A percentile compares a stretch with the other conserved stretches of the same genome.
Evolutionary conservation across 2,797 vertebrate genomes (phyloP).

Genomic region (Poliocrania exsul): DNA sequence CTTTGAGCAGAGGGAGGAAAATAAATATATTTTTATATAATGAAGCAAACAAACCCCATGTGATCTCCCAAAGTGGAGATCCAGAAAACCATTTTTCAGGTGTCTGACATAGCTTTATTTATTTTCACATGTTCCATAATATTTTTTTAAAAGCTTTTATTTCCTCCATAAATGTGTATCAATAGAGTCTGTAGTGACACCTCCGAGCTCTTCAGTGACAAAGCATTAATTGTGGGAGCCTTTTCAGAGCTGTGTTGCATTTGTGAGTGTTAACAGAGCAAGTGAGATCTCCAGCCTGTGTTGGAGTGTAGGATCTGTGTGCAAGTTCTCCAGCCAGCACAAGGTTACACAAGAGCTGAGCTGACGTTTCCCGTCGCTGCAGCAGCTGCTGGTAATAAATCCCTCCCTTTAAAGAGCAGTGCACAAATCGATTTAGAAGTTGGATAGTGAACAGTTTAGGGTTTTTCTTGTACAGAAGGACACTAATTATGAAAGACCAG

Average conservation of each 20-base stretch:
- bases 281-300: neutral
- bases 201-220: neutral
- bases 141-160: neutral
- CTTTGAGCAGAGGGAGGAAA: fast-evolving
- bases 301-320: neutral
- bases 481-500: neutral
- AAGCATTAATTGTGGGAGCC: neutral
- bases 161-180: fast-evolving
- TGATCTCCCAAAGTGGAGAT: neutral
- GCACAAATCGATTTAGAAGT: neutral
- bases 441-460: neutral
- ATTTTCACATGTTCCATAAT: fast-evolving
- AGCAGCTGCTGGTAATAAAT: neutral
- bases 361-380: neutral
- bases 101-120: neutral
- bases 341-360: neutral
- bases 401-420: neutral
- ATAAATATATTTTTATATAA: neutral
- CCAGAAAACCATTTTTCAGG: neutral
- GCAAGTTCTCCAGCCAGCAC: neutral
- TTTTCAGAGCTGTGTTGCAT: neutral
- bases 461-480: neutral
- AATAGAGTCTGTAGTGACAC: neutral
- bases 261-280: neutral
- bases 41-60: neutral